Percentiles rank a stretch among this genome's conserved stretches.
Conservation (phyloP, 2,797 vertebrate genomes). For the Smutsia gigantea region DNA sequence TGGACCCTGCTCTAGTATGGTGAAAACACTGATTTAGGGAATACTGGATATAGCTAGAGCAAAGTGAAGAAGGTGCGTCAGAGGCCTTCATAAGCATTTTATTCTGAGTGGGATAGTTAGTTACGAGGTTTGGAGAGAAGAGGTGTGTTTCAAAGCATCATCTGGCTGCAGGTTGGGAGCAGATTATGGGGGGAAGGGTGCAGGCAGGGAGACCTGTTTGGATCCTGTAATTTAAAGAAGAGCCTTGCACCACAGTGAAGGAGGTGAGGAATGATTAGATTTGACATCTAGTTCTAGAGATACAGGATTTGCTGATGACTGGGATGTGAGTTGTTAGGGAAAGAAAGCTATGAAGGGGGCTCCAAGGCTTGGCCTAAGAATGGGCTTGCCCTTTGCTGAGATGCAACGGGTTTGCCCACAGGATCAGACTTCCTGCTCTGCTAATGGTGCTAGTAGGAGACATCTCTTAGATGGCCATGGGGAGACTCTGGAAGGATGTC, state of each 20-base stretch:
- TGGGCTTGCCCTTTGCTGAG: background rate
- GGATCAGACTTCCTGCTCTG: background rate
- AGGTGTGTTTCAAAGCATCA: background rate
- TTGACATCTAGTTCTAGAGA: background rate
- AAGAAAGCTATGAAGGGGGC: background rate
- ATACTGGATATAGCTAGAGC: background rate
- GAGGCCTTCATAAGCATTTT: background rate
- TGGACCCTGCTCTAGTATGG: rapidly evolving
- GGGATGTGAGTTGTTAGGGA: background rate
- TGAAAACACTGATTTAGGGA: background rate
- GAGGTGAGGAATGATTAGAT: background rate
- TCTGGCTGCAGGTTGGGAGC: background rate
- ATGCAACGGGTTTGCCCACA: too few species aligned
- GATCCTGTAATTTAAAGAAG: background rate
- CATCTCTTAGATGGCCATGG: background rate
- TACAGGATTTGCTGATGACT: background rate
- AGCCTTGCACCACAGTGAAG: background rate
- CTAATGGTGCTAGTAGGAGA: background rate
- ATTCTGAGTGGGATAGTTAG: background rate
- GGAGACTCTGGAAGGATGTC: background rate
- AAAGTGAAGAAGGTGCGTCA: background rate
- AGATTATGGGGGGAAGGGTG: background rate
- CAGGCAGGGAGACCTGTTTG: background rate
- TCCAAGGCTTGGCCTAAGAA: background rate
- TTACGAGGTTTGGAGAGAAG: background rate